These are phyloP conservation scores for Ramphastos sulfuratus DNA, from an alignment of 2,113 vertebrate genomes.

Conservation along the genomic window DNA sequence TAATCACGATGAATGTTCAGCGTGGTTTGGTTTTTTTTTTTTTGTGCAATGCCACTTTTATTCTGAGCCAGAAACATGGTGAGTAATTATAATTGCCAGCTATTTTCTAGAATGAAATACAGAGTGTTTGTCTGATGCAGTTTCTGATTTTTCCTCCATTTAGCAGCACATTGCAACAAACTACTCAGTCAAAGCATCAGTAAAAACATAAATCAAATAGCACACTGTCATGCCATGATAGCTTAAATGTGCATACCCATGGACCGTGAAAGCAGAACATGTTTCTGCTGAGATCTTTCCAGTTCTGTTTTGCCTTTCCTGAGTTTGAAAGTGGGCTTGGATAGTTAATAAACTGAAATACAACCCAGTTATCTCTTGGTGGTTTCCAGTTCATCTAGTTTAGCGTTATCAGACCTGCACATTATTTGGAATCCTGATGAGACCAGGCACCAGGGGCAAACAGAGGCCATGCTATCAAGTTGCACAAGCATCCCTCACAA, in stretches of 20 bases:
- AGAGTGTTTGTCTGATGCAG: constrained; percentile 41
- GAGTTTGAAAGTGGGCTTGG: background rate
- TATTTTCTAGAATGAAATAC: constrained; percentile 70
- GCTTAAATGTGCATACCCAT: background rate
- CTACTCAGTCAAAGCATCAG: constrained; percentile 52
- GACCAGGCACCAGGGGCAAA: background rate
- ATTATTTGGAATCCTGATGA: background rate
- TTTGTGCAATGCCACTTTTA: constrained; percentile 71
- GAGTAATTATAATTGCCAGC: constrained; percentile 75
- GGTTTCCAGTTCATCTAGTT: background rate
- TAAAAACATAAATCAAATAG: constrained; percentile 43
- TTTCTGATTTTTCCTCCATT: constrained; percentile 55
- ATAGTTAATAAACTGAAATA: constrained; percentile 12
- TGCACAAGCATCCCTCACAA: background rate
- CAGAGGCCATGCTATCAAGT: background rate
- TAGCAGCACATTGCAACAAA: constrained; percentile 45
- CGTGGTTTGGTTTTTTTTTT: constrained; percentile 43
- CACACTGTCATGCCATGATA: constrained; percentile 26
- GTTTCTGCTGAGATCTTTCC: background rate
- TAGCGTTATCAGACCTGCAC: background rate
- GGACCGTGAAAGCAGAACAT: background rate
- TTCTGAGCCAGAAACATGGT: constrained; percentile 76
- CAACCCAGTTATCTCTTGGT: background rate
- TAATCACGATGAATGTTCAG: constrained; percentile 72
- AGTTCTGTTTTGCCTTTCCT: background rate